Conservation (phyloP, 2,888 invertebrate species). For the Cabera pusaria region DNA sequence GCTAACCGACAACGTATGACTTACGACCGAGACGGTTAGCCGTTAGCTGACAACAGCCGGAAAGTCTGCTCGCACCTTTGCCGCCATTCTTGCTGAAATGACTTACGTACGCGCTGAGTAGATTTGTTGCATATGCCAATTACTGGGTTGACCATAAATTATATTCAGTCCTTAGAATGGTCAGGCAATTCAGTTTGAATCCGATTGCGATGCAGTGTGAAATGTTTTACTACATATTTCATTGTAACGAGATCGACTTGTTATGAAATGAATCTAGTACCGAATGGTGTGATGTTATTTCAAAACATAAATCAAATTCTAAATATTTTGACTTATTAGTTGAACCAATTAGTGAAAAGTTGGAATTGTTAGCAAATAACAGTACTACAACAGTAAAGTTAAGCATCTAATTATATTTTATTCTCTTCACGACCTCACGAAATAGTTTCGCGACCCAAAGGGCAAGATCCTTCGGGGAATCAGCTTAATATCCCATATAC, state of each 20-base stretch:
- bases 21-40: constrained; percentile 18
- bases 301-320: too few relatives aligned
- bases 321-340: too few relatives aligned
- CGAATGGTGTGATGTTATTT: too few relatives aligned
- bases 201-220: constrained; percentile 9
- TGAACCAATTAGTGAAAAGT: too few relatives aligned
- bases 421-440: constrained; percentile 40
- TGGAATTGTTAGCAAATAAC: too few relatives aligned
- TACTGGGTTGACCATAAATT: constrained; percentile 44
- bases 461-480: constrained; percentile 48
- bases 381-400: neutral
- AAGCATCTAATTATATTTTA: constrained; percentile 10
- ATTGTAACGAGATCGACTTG: constrained; percentile 10
- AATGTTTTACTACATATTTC: constrained; percentile 11
- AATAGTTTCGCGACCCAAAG: constrained; percentile 48
- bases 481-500: constrained; percentile 60
- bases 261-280: constrained; percentile 6
- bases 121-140: constrained; percentile 51
- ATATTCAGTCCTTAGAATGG: constrained; percentile 32
- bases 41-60: constrained; percentile 27
- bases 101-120: constrained; percentile 41
- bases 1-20: constrained; percentile 14
- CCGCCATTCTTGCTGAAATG: constrained; percentile 43
- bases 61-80: constrained; percentile 23
- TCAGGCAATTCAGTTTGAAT: constrained; percentile 28